Base-by-base conservation (phyloP, 2,113 vertebrate genomes). In the Rhabdomys dilectus region DNA sequence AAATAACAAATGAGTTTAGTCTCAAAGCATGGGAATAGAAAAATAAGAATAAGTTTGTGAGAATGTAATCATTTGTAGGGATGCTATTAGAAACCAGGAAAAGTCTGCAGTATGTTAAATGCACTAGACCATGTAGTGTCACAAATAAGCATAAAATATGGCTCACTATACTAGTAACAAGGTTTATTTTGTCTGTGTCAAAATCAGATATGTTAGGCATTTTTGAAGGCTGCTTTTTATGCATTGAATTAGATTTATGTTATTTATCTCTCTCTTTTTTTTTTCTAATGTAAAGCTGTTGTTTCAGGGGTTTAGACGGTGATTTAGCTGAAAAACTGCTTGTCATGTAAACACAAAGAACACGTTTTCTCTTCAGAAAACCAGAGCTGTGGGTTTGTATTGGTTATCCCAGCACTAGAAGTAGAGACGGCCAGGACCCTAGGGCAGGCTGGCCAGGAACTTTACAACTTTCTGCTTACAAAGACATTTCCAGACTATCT, bases 131-230 rank as follows among this genome's bases (percentile, higher is more conserved):
- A 62, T 62, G n/a, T 68, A n/a, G 26, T 75, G 12, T 75, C 82
- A 95, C 29, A 94, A 82, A 70, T 88, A 91, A 48, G 91, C 12
- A 42, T 81, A 26, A 66, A 94, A 88, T 56, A 21, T 80, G 36
- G 31, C n/a, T 90, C 42, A 96, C 4, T 76, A 36, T 84, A 56
- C 10, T 36, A 36, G 12, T 19, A 86, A 60, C 36, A 84, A 68
- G 7, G 11, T 76, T 95, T 87, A 90, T 93, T 92, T 90, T 84
- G 19, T 7, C 75, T n/a, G 3, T 82, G 77, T 75, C 62, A 68
- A 26, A 51, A 24, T 68, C 2, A 13, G 39, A 88, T 36, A 68
- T 73, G 31, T 68, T 92, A 2, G 0, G 1, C 53, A 64, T 3
- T 15, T 68, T 34, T 62, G n/a, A 22, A 82, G 24, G 5, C 11